These are phyloP conservation scores for Stegodyphus dumicola DNA, from an alignment of 1,140 invertebrate genomes.

Conservation along the genomic window DNA sequence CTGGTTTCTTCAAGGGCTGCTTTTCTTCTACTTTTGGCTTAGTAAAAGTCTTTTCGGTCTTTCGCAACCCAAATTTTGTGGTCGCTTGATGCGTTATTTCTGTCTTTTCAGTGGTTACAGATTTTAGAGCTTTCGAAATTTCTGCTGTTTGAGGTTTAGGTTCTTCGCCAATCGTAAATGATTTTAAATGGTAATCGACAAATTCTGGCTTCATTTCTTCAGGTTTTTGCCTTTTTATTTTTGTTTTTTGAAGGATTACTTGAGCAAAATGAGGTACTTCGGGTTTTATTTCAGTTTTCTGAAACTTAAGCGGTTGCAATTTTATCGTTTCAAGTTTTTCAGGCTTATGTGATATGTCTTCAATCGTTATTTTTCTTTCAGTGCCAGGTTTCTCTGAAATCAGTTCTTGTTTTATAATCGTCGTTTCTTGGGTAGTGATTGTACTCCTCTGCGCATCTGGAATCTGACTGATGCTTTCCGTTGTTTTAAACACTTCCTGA, in stretches of 20 bases:
- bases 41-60: neutral
- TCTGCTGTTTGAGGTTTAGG: conserved; percentile 2
- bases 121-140: neutral
- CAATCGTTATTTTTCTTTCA: conserved; percentile 18
- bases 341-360: conserved; percentile 15
- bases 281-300: conserved; percentile 16
- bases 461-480: neutral
- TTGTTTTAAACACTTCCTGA: neutral
- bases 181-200: conserved; percentile 40
- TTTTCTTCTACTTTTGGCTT: neutral
- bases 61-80: neutral
- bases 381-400: neutral
- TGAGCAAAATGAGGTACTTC: conserved; percentile 2
- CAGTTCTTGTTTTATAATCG: neutral
- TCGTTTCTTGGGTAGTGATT: neutral
- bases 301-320: conserved; percentile 12
- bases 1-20: neutral
- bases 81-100: neutral
- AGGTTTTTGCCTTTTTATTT: conserved; percentile 33
- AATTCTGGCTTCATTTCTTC: conserved; percentile 39
- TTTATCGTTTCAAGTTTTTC: conserved; percentile 15
- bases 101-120: neutral
- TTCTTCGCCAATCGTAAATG: conserved; percentile 14
- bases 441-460: neutral
- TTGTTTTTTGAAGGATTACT: conserved; percentile 22